phyloP scores from a whole-genome alignment of 2,113 vertebrate genomes.

The Canis aureus region DNA sequence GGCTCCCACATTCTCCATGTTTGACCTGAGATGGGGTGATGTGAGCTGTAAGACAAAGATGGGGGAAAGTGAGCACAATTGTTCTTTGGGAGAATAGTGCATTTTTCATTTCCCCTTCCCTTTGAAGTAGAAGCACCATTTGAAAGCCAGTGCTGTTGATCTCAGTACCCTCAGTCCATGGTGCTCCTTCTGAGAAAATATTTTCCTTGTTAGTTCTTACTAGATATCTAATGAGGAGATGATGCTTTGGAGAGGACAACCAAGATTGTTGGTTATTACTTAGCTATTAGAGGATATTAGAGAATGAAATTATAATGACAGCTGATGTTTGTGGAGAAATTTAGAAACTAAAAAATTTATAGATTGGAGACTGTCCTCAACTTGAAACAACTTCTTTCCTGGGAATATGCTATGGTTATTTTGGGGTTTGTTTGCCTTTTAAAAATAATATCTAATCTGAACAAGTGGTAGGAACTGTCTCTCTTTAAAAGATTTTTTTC shows the following conservation, averaged over 20 bases:
- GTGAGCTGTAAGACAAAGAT: background rate
- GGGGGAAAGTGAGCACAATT: background rate
- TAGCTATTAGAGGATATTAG: background rate
- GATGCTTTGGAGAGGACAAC: background rate
- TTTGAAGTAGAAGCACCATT: background rate
- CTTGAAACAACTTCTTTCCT: background rate
- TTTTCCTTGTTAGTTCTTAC: background rate
- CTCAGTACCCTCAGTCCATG: background rate
- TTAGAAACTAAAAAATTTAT: background rate
- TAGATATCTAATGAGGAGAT: background rate
- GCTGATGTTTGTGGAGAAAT: background rate
- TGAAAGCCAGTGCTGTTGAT: background rate
- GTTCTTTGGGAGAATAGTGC: background rate
- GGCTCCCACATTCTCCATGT: background rate
- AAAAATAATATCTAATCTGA: constrained; percentile 36
- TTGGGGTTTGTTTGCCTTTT: constrained; percentile 36
- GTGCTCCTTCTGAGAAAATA: background rate
- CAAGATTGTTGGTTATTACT: background rate
- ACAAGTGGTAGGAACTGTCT: background rate
- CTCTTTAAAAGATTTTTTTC: constrained; percentile 26
- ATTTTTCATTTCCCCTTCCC: background rate
- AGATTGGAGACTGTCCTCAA: background rate
- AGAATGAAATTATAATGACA: background rate
- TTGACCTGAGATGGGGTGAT: background rate
- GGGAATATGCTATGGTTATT: background rate